Evolutionary conservation across 2,797 vertebrate species (phyloP), one percentile per base, ranked within the genome.

Genomic region (Spea hammondii): DNA sequence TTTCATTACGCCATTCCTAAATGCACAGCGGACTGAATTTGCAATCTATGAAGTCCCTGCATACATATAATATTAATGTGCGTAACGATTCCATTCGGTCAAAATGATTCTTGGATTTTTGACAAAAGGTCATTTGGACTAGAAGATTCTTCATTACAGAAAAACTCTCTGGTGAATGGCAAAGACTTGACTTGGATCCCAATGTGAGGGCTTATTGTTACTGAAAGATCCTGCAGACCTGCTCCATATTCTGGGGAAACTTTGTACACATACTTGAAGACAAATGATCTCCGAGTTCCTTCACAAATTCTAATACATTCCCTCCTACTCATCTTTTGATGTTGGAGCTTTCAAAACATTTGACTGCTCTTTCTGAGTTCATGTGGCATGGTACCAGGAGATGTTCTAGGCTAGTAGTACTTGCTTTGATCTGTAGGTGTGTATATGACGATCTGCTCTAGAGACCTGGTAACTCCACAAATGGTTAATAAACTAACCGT

Each of bases 311-410:
- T 6, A 17, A 64, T 10, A 46, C 5, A 65, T 65, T 46, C 10
- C 3, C 32, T n/a, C 8, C 32, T 45, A 44, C 32, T 32, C 46
- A 65, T 32, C 46, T 4, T n/a, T 46, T 65, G 64, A 65, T 46
- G 3, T 32, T 51, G 10, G 67, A 49, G 9, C n/a, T 11, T 69
- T 48, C 48, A 69, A 53, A 69, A 5, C 14, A 17, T n/a, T 32
- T 14, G 49, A 17, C 67, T 51, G 32, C 65, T 48, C 5, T 69
- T 69, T 14, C 48, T 69, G 67, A 69, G 48, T 14, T 69, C 32
- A 17, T 51, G 6, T 51, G 67, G 67, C 67, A 32, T n/a, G 6
- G 9, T 48, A 49, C 6, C 48, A 53, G 9, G 3, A n/a, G 67
- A 32, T 51, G 14, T 69, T 51, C 49, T 69, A 17, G 53, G 49